Evolutionary conservation across 2,113 vertebrate species (phyloP).

Genomic region (Anser cygnoides): DNA sequence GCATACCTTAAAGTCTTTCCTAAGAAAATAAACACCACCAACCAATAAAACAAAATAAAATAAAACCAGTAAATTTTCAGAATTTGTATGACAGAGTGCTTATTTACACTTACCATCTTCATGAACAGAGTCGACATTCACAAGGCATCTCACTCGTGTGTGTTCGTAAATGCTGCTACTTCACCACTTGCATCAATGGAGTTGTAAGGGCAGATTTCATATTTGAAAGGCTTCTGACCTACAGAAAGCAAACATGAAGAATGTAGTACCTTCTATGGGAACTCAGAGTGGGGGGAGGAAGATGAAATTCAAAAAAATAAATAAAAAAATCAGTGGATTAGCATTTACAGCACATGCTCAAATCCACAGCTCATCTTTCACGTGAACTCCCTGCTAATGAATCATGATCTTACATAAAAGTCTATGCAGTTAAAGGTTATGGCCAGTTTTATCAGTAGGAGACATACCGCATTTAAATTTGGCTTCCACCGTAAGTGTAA

Average conservation of each 20-base stretch:
- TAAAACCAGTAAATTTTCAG: background rate
- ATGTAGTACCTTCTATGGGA: background rate
- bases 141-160: conserved; percentile 69
- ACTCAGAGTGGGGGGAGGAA: background rate
- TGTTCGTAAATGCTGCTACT: conserved; percentile 65
- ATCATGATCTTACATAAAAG: background rate
- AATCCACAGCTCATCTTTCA: background rate
- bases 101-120: conserved; percentile 68
- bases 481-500: background rate
- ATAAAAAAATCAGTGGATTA: background rate
- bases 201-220: conserved; percentile 70
- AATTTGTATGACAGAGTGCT: background rate
- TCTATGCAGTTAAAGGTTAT: background rate
- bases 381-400: background rate
- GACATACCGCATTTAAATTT: background rate
- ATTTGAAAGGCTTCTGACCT: conserved; percentile 79
- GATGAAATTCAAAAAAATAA: background rate
- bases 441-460: background rate
- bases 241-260: background rate
- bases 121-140: conserved; percentile 70
- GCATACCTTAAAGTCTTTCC: background rate
- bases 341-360: background rate
- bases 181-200: conserved; percentile 74
- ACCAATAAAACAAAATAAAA: background rate
- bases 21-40: no score